Base-by-base conservation (phyloP, 2,797 vertebrate genomes). In the Nothura maculosa region DNA sequence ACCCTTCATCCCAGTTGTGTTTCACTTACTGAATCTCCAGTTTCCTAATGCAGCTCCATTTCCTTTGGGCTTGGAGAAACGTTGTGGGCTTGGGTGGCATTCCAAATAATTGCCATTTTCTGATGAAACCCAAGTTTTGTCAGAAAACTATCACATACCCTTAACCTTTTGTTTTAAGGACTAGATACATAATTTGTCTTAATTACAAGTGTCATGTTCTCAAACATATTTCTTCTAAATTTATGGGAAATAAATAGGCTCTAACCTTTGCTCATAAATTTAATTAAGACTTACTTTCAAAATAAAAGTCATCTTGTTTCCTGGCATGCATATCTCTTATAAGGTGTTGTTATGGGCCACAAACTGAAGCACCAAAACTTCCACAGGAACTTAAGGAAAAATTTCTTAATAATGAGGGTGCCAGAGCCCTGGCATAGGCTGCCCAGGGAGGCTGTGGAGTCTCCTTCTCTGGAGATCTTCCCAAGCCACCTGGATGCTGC, bases 41-140 rank as follows among this genome's bases (percentile, higher is more conserved):
- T 7, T 69, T 90, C 54, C 50, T 86, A 94, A 55, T 16, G 27
- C 38, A 80, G 25, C 16, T 90, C 19, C 61, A 63, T 38, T 62
- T 87, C 34, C 64, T 92, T 68, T 45, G 40, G 28, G 87, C 70
- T 74, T 85, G n/a, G 85, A 89, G 6, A 55, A 77, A 57, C 3
- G 34, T 19, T 80, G n/a, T 4, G 11, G 69, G 28, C 21, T 74
- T 60, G 60, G 55, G 6, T 12, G 2, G 12, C 28, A 40, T 74
- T 58, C 74, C 57, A 28, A 74, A 50, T 16, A 38, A 6, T 48
- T 85, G 61, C 6, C 12, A 45, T 28, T 30, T 85, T 40, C 75
- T 50, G 50, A 87, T 13, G 12, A 61, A 83, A 55, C 8, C 13
- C 36, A 72, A 10, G 28, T 32, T 82, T 75, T 79, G 48, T 0